Evolutionary conservation across 1,140 invertebrate genomes (phyloP), one percentile per base, ranked within the genome.

Genomic region (Drosophila kohkoa): DNA sequence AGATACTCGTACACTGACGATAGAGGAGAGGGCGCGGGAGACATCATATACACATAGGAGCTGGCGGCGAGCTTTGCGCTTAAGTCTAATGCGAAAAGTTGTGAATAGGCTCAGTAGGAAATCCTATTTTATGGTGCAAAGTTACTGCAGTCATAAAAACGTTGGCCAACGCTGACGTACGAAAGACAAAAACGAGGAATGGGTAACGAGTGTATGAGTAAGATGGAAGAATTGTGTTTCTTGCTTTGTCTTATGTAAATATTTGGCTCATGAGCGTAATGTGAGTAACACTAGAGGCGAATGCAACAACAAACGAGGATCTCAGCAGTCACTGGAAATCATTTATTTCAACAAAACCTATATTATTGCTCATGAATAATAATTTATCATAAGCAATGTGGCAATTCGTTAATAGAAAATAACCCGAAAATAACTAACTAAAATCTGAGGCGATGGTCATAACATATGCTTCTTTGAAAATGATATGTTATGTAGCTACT

Each of bases 61-160:
- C 73, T 89, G 74, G 70, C 81, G 76, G 85, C 81, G 75, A 63
- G 85, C 85, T 89, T 89, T 86, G 72, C 85, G 85, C 86, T 89
- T 89, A 89, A 89, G 85, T 89, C 85, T 89, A 89, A 89, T 89
- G 85, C 85, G 86, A 89, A 89, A 89, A 89, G 85, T 89, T 89
- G 85, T 89, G 86, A 89, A 89, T 89, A 89, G 85, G 85, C 85
- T 89, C 85, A 89, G 85, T 85, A 85, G 86, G 86, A 89, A 89
- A 89, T 89, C 85, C 85, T 89, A 89, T 89, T 89, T 89, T 89
- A 89, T 89, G 85, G 85, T 72, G 78, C 67, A 89, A 89, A 89
- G 85, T 90, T 89, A 89, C 85, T 89, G 85, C 85, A 89, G 85
- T 89, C 85, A 89, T 89, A 89, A 89, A 89, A 89, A 73, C 82